A percentile compares a stretch with the other conserved stretches of the same genome.
Evolutionary conservation across 2,113 vertebrate species (phyloP).

Genomic region (Tamias sibiricus): DNA sequence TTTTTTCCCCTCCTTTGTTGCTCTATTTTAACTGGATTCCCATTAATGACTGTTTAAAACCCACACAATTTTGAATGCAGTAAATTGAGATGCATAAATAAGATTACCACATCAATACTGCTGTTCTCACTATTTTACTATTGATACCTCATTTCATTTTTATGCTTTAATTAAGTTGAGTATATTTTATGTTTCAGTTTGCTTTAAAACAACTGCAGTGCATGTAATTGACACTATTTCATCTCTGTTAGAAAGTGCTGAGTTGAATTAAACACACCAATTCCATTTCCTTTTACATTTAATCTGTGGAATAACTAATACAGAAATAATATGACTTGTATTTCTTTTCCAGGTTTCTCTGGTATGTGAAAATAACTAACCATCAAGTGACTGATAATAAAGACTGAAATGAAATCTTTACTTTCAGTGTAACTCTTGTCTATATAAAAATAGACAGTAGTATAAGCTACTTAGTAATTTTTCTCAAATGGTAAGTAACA

Average conservation of each 20-base stretch:
- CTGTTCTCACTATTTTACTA: constrained; percentile 68
- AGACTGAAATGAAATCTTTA: constrained; percentile 59
- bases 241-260: constrained; percentile 80
- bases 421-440: constrained; percentile 36
- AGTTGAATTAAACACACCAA: constrained; percentile 71
- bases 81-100: constrained; percentile 77
- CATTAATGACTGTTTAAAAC: constrained; percentile 79
- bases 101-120: constrained; percentile 62
- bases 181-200: constrained; percentile 78
- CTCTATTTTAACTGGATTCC: constrained; percentile 70
- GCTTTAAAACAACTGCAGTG: constrained; percentile 78
- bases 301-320: constrained; percentile 57
- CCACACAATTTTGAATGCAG: constrained; percentile 59
- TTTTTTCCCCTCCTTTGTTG: neutral
- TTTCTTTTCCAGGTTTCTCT: constrained; percentile 62
- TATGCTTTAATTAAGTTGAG: constrained; percentile 82
- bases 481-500: constrained; percentile 20
- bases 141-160: constrained; percentile 80
- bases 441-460: constrained; percentile 53
- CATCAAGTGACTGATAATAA: constrained; percentile 63
- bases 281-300: constrained; percentile 74
- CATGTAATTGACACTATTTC: constrained; percentile 81
- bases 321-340: constrained; percentile 65
- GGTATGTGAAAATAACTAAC: constrained; percentile 59
- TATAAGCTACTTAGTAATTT: constrained; percentile 40